Evolutionary conservation across 2,113 vertebrate genomes (phyloP).

Genomic region (Ochotona curzoniae): DNA sequence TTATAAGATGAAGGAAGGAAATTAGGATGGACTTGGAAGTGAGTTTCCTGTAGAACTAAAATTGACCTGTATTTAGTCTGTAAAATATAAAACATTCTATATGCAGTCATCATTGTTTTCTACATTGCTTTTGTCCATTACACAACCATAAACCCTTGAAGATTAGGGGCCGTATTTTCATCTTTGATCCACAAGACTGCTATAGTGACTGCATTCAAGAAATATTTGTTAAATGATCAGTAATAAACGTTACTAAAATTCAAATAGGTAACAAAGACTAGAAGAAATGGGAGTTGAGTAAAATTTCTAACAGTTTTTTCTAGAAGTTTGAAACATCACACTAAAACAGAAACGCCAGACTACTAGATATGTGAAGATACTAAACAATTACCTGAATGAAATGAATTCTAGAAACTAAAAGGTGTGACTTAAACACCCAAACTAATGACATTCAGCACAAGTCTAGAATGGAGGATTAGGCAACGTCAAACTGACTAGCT

Average conservation of each 20-base stretch:
- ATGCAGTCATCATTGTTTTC: background rate
- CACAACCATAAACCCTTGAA: background rate
- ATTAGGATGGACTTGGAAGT: background rate
- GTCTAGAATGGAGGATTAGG: background rate
- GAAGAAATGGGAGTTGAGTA: background rate
- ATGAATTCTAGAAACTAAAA: background rate
- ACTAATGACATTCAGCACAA: background rate
- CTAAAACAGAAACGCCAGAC: background rate
- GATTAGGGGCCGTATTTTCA: background rate
- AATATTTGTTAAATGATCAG: background rate
- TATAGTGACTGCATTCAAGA: background rate
- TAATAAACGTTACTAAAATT: background rate
- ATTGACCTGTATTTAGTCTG: background rate
- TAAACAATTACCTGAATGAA: background rate
- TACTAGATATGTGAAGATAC: background rate
- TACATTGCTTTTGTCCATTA: background rate
- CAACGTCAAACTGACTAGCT: background rate
- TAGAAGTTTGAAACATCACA: background rate
- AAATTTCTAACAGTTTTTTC: background rate
- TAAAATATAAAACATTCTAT: background rate
- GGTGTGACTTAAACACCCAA: background rate
- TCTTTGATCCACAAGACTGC: background rate
- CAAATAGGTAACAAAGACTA: background rate
- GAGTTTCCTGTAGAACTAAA: background rate
- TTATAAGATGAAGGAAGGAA: background rate